phyloP scores from a whole-genome alignment of 1,140 invertebrate genomes.

The Agrypnia vestita region DNA sequence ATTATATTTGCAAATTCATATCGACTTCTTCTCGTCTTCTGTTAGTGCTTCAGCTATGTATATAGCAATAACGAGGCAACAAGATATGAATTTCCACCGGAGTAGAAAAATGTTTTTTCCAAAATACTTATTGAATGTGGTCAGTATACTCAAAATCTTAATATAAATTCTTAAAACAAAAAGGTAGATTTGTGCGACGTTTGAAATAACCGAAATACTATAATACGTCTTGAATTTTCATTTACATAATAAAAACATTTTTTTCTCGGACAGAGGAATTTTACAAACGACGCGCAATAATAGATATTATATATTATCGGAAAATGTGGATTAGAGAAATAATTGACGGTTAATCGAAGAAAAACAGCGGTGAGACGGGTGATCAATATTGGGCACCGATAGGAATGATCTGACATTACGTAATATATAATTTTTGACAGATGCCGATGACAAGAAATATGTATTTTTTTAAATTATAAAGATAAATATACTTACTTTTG shows the following conservation, averaged over 20 bases:
- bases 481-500: constrained; percentile 67
- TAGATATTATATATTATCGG: not conserved
- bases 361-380: constrained; percentile 6
- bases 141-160: too few species aligned
- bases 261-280: not conserved
- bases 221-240: not conserved
- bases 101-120: too few species aligned
- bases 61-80: too few species aligned
- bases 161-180: too few species aligned
- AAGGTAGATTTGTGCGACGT: too few species aligned
- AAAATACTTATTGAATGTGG: too few species aligned
- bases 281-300: not conserved
- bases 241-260: constrained; percentile 39
- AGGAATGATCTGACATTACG: constrained; percentile 68
- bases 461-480: constrained; percentile 39
- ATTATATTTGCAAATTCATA: too few species aligned
- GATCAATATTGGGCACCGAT: constrained; percentile 38
- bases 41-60: too few species aligned
- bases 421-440: constrained; percentile 68
- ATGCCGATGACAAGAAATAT: constrained; percentile 40
- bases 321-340: not conserved
- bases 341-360: not conserved
- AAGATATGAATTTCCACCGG: too few species aligned
- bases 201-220: not conserved
- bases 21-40: too few species aligned